Conservation (phyloP, 2,888 invertebrate species). For the Ornithoptera alexandrae region DNA sequence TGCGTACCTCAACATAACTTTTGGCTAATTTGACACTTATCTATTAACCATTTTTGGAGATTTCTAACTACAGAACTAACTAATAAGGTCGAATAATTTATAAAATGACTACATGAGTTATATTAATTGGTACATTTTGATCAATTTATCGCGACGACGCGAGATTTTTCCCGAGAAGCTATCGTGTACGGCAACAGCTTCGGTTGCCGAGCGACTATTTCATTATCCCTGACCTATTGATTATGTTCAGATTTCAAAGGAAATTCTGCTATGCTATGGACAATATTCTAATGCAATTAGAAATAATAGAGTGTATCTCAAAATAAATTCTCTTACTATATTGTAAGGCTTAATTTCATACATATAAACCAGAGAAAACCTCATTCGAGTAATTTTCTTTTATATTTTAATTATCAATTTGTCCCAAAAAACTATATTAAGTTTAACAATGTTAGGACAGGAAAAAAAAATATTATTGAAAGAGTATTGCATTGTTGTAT, state of each 20-base stretch:
- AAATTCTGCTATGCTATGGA: not conserved
- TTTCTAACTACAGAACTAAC: not conserved
- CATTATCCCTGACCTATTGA: slow-evolving; percentile 4
- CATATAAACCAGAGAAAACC: too few species aligned
- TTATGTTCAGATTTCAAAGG: not conserved
- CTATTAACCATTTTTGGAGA: not conserved
- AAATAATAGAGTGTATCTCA: not conserved
- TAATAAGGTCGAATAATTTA: not conserved
- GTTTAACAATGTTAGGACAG: not conserved
- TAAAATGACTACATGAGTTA: not conserved
- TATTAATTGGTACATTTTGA: not conserved
- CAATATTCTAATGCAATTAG: not conserved
- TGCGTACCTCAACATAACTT: not conserved
- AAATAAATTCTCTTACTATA: too few species aligned
- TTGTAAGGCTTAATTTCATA: too few species aligned
- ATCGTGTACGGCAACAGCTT: not conserved
- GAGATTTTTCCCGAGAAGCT: not conserved
- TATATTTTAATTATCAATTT: too few species aligned
- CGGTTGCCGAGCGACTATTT: slow-evolving; percentile 7
- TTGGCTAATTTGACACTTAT: not conserved
- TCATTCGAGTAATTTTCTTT: too few species aligned
- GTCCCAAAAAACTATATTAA: not conserved
- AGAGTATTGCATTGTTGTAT: not conserved
- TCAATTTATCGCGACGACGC: not conserved
- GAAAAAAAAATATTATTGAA: not conserved